Evolutionary conservation across 2,797 vertebrate genomes (phyloP), one percentile per base, ranked within the genome.

Genomic region (Prunella strophiata): DNA sequence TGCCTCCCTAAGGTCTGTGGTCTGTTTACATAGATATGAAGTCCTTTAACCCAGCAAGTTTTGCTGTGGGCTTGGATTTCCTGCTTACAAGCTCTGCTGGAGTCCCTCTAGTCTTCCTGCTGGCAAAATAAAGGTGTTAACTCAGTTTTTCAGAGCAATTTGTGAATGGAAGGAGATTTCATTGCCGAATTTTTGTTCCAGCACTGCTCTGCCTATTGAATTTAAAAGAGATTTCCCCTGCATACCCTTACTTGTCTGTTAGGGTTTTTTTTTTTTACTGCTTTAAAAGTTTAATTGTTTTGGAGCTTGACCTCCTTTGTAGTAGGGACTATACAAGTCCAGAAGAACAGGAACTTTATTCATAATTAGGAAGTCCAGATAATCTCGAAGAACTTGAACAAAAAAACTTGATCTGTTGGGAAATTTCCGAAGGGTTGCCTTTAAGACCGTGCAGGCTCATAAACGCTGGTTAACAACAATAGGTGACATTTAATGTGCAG

Each of bases 41-140:
- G 91, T 93, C 93, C 94, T 97, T 96, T 92, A 96, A 91, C 91
- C 87, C 76, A 89, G 79, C 89, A 68, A 92, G 92, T 89, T 92
- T 91, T 96, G 91, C 89, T 85, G 3, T 89, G 72, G 75, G 68
- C 82, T 93, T 91, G 75, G 57, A 71, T 94, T 93, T 92, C 89
- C 91, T 79, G 75, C 91, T 89, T 89, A 92, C 47, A 80, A 81
- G 47, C 68, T 72, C 89, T 91, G 85, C 67, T 78, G 59, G 87
- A 86, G 79, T 89, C 79, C 89, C 73, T 83, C 32, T 91, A 14
- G 91, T 84, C 76, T 93, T 94, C 70, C 82, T 88, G 85, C 82
- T 95, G 73, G 70, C 76, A 85, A 95, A 94, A 88, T 32, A 34
- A 94, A 85, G 87, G 91, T 94, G 79, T 95, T 91, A 95, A 85